These are phyloP conservation scores for Cataglyphis livida DNA, from an alignment of 2,888 invertebrate genomes.

Conservation along the genomic window DNA sequence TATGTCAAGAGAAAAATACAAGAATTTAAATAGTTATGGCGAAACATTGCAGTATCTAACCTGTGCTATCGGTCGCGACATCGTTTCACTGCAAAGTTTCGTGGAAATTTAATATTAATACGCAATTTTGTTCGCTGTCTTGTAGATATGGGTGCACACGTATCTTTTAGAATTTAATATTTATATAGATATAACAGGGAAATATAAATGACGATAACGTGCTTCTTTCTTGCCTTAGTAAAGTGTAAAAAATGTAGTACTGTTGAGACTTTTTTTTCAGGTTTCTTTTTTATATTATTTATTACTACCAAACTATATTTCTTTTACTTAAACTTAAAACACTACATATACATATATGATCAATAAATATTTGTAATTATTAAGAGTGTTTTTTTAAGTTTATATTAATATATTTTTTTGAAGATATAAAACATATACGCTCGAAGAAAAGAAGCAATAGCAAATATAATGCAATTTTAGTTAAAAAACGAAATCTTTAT, in stretches of 20 bases:
- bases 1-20: background rate
- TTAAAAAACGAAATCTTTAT: background rate
- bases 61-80: slow-evolving; percentile 55
- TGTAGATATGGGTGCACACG: slow-evolving; percentile 58
- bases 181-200: slow-evolving; percentile 73
- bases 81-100: slow-evolving; percentile 58
- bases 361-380: background rate
- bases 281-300: slow-evolving; percentile 18
- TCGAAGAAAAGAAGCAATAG: background rate
- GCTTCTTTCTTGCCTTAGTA: slow-evolving; percentile 57
- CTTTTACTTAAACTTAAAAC: background rate
- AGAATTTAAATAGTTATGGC: slow-evolving; percentile 16
- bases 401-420: background rate
- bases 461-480: background rate
- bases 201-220: slow-evolving; percentile 78
- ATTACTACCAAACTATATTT: background rate
- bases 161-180: slow-evolving; percentile 75
- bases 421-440: background rate
- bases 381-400: background rate
- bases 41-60: slow-evolving; percentile 25
- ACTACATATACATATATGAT: background rate
- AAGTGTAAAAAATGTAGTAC: slow-evolving; percentile 22
- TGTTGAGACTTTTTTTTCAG: slow-evolving; percentile 51
- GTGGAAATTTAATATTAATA: slow-evolving; percentile 80
- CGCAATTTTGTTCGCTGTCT: slow-evolving; percentile 78